Evolutionary conservation across 1,140 invertebrate genomes (phyloP), one percentile per base, ranked within the genome.

Genomic region (Cotesia typhae): DNA sequence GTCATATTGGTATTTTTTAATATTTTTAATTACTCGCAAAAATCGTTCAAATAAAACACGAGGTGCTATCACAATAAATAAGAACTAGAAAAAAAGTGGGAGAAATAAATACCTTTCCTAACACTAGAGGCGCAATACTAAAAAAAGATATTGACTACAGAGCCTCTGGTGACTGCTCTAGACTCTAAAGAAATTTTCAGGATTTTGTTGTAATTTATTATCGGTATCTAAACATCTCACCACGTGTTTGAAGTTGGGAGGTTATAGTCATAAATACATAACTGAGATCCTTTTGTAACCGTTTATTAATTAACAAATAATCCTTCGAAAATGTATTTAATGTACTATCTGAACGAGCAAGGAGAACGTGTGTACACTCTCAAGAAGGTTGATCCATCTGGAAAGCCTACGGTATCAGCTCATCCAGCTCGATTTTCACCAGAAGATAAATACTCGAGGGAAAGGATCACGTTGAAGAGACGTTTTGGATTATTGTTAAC

Each of bases 371-470:
- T 92, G 12, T 94, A 94, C 76, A 94, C 92, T 3, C 79, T 94
- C 52, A 82, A 95, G 92, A 93, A 93, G 83, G 85, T 91, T 28
- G 92, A 93, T 85, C 92, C 92, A 12, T 79, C 87, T 77, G 94
- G 93, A 67, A 91, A 91, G 59, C 94, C 94, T 3, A 96, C 96
- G 4, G 77, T 93, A 47, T 96, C 95, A 12, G 95, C 96, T 47
- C 96, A 98, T 90, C 95, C 96, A 83, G 96, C 97, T 72, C 91
- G 95, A 72, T 99, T 98, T 84, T 97, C 96, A 12, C 96, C 97
- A 0, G 96, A 98, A 87, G 97, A 99, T 81, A 96, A 96, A 85
- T 97, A 94, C 83, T 98, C 97, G 0, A 90, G 93, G 76, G 92
- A 98, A 80, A 90, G 97, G 73, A 92, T 98, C 65, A 95, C 90